Percentiles rank a stretch among this genome's conserved stretches.
phyloP scores from a whole-genome alignment of 1,140 invertebrate species.

The Solenopsis fugax region DNA sequence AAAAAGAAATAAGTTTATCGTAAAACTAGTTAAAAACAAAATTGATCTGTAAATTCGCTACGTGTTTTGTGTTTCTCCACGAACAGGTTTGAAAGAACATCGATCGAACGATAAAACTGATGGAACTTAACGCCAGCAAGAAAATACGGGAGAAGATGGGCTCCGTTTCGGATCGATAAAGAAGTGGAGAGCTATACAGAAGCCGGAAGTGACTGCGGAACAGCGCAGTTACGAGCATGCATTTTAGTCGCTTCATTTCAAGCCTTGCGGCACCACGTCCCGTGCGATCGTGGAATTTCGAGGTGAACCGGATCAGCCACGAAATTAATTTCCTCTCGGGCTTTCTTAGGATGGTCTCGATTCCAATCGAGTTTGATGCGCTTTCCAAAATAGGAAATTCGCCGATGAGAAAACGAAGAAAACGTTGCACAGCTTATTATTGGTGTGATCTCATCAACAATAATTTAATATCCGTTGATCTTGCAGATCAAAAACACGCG shows the following conservation, averaged over 20 bases:
- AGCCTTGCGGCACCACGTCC: conserved; percentile 58
- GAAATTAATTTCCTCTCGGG: conserved; percentile 69
- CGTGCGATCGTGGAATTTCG: neutral
- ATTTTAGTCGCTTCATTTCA: conserved; percentile 82
- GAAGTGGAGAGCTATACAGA: conserved; percentile 59
- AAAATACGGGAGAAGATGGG: conserved; percentile 56
- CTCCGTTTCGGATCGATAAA: conserved; percentile 46
- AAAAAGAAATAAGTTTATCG: neutral
- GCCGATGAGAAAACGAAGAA: neutral
- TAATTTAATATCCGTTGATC: neutral
- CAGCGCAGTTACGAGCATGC: conserved; percentile 75
- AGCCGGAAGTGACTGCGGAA: conserved; percentile 70
- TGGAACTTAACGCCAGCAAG: conserved; percentile 54
- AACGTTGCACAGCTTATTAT: neutral
- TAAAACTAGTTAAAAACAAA: neutral
- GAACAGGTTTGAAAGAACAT: conserved; percentile 31
- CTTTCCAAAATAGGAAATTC: neutral
- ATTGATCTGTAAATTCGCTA: conserved; percentile 33
- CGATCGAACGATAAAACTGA: conserved; percentile 59
- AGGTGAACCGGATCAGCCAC: conserved; percentile 58
- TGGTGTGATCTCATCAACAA: neutral
- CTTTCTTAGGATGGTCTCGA: neutral
- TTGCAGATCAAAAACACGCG: neutral
- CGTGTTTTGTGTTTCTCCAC: conserved; percentile 37
- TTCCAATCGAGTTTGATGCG: conserved; percentile 31